A percentile compares a stretch with the other conserved stretches of the same genome.
These are phyloP conservation scores for Drosophila subobscura DNA, from an alignment of 1,140 invertebrate species.

Conservation along the genomic window DNA sequence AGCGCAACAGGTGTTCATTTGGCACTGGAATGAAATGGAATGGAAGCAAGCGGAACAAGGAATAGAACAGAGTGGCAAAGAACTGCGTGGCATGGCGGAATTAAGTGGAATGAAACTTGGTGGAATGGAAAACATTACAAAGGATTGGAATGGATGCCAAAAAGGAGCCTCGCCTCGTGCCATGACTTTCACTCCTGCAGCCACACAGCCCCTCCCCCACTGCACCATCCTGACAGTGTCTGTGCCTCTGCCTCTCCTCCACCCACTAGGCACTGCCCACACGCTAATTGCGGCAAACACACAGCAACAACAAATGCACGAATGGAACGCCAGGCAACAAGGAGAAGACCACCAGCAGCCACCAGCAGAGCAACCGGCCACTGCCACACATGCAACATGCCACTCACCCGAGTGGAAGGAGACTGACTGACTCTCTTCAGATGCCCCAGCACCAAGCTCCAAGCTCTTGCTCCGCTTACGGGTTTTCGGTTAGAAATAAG, in stretches of 20 bases:
- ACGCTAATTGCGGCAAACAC: constrained; percentile 61
- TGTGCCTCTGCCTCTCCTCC: constrained; percentile 1
- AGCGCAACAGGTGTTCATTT: constrained; percentile 59
- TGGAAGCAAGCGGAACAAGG: constrained; percentile 37
- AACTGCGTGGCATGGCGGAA: too few relatives aligned
- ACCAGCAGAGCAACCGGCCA: constrained; percentile 7
- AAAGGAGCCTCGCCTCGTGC: constrained; percentile 14
- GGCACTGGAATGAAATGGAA: too few relatives aligned
- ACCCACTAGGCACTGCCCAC: constrained; percentile 36
- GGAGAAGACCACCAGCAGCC: constrained; percentile 49
- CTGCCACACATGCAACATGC: constrained; percentile 47
- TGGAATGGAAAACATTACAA: constrained; percentile 37
- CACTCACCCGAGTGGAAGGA: constrained; percentile 28
- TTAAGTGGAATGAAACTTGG: background rate
- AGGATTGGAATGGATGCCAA: constrained; percentile 16
- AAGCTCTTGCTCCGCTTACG: constrained; percentile 21
- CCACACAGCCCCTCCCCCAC: background rate
- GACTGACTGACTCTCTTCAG: background rate
- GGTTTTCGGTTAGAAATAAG: constrained; percentile 7
- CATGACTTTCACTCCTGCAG: constrained; percentile 39
- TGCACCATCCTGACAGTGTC: background rate
- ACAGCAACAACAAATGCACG: constrained; percentile 56
- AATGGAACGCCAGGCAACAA: constrained; percentile 40
- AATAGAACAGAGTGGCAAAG: too few relatives aligned
- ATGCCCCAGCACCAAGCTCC: too few relatives aligned